Evolutionary conservation across 2,888 invertebrate genomes (phyloP), one percentile per base, ranked within the genome.

Genomic region (Petrolisthes manimaculis): DNA sequence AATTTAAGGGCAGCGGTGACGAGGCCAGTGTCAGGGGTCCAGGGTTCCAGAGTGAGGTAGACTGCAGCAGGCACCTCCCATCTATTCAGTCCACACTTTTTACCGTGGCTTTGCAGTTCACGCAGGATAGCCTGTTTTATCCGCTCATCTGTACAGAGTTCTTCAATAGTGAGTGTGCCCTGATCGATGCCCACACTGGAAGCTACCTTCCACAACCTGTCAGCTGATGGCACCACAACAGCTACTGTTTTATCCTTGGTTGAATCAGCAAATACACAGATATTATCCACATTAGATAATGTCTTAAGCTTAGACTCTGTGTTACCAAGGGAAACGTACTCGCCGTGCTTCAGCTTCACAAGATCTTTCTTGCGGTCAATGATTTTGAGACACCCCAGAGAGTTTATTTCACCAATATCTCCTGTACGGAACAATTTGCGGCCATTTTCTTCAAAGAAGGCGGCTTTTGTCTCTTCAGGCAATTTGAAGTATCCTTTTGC

Each of bases 241-340:
- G 98, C 98, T 90, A 98, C 97, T 6, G 97, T 96, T 93, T 95
- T 97, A 92, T 95, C 95, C 93, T 97, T 96, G 87, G 95, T 95
- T 74, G 97, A 95, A 94, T 98, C 97, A 14, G 98, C 99, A 93
- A 98, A 98, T 82, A 99, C 97, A 93, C 99, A 99, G 93, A 99
- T 97, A 94, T 99, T 99, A 93, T 99, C 99, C 82, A 99, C 96
- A 67, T 98, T 94, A 9, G 98, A 96, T 92, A 97, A 97, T 12
- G 99, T 93, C 91, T 94, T 93, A 79, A 95, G 92, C 12, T 93
- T 93, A 0, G 94, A 93, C 92, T 94, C 94, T 14, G 94, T 93
- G 90, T 93, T 93, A 4, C 93, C 93, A 21, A 95, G 93, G 3
- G 94, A 94, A 51, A 95, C 93, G 91, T 94, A 95, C 92, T 95